Evolutionary conservation across 64 coral and sea anemone species (phyloP).

Genomic region (Dendronephthya gigantea): DNA sequence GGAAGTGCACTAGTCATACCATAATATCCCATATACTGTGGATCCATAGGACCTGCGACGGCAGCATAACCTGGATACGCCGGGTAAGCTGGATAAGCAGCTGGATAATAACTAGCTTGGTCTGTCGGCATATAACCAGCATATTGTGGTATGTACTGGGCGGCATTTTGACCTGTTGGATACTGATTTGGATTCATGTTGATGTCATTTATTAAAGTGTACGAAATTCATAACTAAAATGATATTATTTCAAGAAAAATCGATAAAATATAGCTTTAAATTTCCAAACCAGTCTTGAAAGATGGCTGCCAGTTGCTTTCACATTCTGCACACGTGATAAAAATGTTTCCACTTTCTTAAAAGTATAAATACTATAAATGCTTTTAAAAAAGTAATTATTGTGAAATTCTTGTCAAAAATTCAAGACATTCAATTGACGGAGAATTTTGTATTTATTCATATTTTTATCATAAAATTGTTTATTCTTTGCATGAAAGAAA

Average conservation of each 20-base stretch:
- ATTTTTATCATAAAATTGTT: background rate
- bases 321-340: too few species aligned
- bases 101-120: background rate
- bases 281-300: background rate
- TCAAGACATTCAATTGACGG: too few species aligned
- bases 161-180: background rate
- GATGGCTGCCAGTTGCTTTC: too few species aligned
- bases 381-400: too few species aligned
- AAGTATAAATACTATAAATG: too few species aligned
- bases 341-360: too few species aligned
- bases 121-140: background rate
- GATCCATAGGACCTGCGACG: background rate
- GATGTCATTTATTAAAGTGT: background rate
- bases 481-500: background rate
- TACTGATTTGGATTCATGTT: background rate
- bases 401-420: too few species aligned
- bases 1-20: background rate
- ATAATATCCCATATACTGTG: constrained; percentile 3
- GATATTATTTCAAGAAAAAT: background rate
- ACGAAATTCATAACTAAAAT: background rate
- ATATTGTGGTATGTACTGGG: background rate
- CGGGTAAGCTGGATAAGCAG: background rate
- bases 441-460: background rate
- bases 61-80: background rate
- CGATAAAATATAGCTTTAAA: background rate